These are phyloP conservation scores for Eublepharis macularius DNA, from an alignment of 2,113 vertebrate genomes.

Conservation along the genomic window DNA sequence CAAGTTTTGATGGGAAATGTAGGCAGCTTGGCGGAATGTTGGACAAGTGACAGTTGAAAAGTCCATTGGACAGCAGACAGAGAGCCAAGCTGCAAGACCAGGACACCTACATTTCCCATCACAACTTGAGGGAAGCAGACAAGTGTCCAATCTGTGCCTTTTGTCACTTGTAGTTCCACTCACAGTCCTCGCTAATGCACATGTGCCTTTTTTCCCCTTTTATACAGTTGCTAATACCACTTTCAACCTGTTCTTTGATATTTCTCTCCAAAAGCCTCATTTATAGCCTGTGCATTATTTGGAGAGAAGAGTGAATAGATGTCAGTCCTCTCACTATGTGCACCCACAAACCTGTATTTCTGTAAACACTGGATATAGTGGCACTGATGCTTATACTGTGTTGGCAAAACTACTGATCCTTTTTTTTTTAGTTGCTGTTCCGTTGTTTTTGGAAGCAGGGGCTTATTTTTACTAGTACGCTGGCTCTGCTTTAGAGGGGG, in stretches of 20 bases:
- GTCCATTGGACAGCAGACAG: no score
- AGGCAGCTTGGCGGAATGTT: no score
- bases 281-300: background rate
- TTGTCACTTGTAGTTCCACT: no score
- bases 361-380: constrained; percentile 19
- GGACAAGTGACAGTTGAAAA: no score
- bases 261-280: background rate
- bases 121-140: no score
- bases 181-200: background rate
- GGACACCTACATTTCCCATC: no score
- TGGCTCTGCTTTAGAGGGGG: background rate
- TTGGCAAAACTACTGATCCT: constrained; percentile 3
- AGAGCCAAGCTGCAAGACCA: no score
- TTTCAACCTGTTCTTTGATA: background rate
- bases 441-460: background rate
- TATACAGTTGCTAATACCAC: background rate
- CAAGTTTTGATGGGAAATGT: no score
- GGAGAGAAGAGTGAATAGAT: background rate
- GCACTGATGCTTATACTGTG: background rate
- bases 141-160: no score
- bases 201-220: background rate
- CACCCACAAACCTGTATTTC: no score
- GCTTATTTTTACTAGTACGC: no score
- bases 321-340: background rate
- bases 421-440: background rate